Evolutionary conservation across 1,140 invertebrate species (phyloP), one percentile per base, ranked within the genome.

Genomic region (Parapsyche elsis): DNA sequence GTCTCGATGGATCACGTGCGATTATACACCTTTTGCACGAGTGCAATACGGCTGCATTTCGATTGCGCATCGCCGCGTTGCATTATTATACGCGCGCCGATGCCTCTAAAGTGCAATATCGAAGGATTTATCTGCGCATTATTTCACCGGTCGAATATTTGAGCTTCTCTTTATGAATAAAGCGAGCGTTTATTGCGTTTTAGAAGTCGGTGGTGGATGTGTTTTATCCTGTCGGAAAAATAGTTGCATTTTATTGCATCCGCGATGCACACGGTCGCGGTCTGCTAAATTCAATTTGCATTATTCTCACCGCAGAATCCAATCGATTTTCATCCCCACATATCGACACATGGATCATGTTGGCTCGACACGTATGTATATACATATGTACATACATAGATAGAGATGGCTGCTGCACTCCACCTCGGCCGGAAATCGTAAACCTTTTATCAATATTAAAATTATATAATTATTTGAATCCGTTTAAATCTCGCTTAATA

Each of bases 301-400:
- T 73, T 44, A 49, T 79, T 73, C 24, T 78, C 61, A 79, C 78
- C 78, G 78, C 78, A 79, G 71, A 71, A 73, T 79, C 30, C 78
- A 79, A 79, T 79, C 78, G 71, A 44, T 79, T 77, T 59, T 53
- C 75, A 64, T 14, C 57, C 23, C 49, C 9, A 71, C 67, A 24
- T 74, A 44, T 30, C 70, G 45, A n/a, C 16, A 19, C 30, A 38
- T 38, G 30, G 30, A 38, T 7, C 30, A n/a, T n/a, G n/a, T n/a
- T n/a, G n/a, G n/a, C n/a, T 46, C 45, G 16, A 5, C 16, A 53
- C 1, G 49, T 53, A 46, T 46, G 12, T 46, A 46, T 46, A 53
- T 53, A 53, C 16, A 53, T 12, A 53, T 12, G 16, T 53, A 53
- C 16, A 12, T 53, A 53, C 16, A 12, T 53, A 53, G 1, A 53